phyloP scores from a whole-genome alignment of 1,140 invertebrate genomes.

The Lutraria rhynchaena region DNA sequence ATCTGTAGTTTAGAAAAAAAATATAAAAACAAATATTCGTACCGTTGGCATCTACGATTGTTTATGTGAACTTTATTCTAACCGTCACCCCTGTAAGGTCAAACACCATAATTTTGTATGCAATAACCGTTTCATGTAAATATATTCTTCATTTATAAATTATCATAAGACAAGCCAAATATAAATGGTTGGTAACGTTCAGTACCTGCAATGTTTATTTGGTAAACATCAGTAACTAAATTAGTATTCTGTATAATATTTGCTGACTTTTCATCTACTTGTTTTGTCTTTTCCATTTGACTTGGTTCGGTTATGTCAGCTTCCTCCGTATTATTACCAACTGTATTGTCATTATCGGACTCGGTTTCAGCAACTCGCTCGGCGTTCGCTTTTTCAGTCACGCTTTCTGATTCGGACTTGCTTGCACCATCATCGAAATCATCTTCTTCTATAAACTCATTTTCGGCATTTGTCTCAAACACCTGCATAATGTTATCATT shows the following conservation, averaged over 20 bases:
- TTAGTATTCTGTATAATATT: constrained; percentile 25
- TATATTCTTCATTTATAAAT: no score
- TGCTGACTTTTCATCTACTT: not conserved
- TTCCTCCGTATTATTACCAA: not conserved
- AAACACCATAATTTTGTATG: no score
- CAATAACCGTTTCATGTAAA: no score
- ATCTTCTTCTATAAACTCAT: not conserved
- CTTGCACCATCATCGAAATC: not conserved
- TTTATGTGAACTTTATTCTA: no score
- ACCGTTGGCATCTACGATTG: no score
- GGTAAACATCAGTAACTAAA: constrained; percentile 39
- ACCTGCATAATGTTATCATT: no score
- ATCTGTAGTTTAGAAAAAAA: no score
- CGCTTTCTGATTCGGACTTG: not conserved
- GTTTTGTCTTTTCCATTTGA: not conserved
- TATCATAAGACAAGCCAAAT: no score
- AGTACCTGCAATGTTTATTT: constrained; percentile 46
- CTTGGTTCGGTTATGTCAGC: not conserved
- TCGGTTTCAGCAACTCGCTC: no score
- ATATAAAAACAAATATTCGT: no score
- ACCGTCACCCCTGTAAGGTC: no score
- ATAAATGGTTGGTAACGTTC: no score
- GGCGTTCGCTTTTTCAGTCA: not conserved
- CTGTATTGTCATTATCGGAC: not conserved
- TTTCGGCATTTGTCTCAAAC: constrained; percentile 35